A percentile compares a stretch with the other conserved stretches of the same genome.
Evolutionary conservation across 2,888 invertebrate genomes (phyloP).

Genomic region (Rutpela maculata): DNA sequence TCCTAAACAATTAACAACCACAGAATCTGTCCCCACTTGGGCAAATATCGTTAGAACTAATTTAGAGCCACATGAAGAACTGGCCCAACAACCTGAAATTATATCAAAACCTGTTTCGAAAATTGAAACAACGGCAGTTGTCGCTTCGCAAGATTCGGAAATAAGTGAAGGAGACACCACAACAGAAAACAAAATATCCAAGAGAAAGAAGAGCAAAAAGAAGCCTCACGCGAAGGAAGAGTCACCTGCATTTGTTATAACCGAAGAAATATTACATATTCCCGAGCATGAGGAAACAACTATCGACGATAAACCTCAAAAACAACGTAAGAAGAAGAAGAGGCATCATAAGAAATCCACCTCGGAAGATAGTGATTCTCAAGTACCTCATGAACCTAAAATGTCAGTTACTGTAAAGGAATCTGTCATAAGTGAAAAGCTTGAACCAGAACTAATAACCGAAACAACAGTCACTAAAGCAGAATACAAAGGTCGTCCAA

Average conservation of each 20-base stretch:
- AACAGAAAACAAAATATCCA: constrained; percentile 27
- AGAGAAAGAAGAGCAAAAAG: constrained; percentile 49
- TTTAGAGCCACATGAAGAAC: constrained; percentile 32
- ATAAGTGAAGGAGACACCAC: constrained; percentile 42
- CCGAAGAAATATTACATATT: constrained; percentile 53
- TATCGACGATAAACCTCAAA: constrained; percentile 20
- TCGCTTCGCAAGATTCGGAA: constrained; percentile 1
- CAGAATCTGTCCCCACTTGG: constrained; percentile 34
- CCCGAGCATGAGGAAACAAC: constrained; percentile 36
- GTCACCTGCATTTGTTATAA: constrained; percentile 50
- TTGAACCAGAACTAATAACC: neutral
- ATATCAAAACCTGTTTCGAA: neutral
- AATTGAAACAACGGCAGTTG: neutral
- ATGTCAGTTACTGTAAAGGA: neutral
- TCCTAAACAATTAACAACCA: constrained; percentile 20
- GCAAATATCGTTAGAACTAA: constrained; percentile 47
- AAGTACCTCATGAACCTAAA: neutral
- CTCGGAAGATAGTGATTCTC: neutral
- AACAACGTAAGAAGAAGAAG: constrained; percentile 2
- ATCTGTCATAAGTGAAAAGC: neutral
- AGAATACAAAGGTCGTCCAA: constrained; percentile 59
- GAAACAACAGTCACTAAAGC: constrained; percentile 19
- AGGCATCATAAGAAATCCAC: constrained; percentile 8
- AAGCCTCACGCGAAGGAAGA: constrained; percentile 49
- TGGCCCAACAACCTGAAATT: neutral